Evolutionary conservation across 2,113 vertebrate genomes (phyloP), one percentile per base, ranked within the genome.

Genomic region (Lepidiolamprologus cunningtoni): DNA sequence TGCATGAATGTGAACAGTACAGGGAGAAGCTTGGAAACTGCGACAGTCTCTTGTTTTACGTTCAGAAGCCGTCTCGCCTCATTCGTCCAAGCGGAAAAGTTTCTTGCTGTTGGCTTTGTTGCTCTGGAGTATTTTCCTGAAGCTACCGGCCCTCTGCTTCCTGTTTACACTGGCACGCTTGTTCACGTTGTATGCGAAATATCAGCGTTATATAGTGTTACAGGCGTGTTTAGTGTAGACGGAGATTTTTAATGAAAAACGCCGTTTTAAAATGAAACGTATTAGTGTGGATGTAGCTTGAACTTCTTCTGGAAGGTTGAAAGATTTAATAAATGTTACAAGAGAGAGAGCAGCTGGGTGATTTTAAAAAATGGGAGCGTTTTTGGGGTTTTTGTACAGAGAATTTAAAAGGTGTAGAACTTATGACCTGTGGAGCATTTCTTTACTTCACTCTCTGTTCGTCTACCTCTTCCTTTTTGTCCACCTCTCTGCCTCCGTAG

Each of bases 341-440:
- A 37, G 82, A 33, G 80, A 57, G 31, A 26, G 23, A 52, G 73
- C 8, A 26, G 40, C 21, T 37, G 68, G 33, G 66, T 19, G 71
- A 55, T 57, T 26, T 68, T 8, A 2, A 11, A 57, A 78, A 85
- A 71, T 53, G 58, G 45, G 47, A 82, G 66, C 3, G 16, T 31
- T 50, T 45, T 42, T 2, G 8, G 40, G 4, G 2, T 2, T 3
- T 76, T 50, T 85, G 61, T 87, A 86, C 81, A 85, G 86, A 90
- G 58, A 78, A 35, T 53, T 68, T 33, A 82, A 57, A 31, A 2
- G 26, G 14, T n/a, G 52, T 80, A 85, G 55, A 80, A 84, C 19
- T 54, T 81, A 55, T 82, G 54, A 84, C 21, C 81, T 88, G 88
- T 92, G 91, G 89, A 90, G 93, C 89, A 68, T 89, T 68, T 89